Conservation (phyloP, 2,888 invertebrate genomes). For the Eupithecia insigniata region DNA sequence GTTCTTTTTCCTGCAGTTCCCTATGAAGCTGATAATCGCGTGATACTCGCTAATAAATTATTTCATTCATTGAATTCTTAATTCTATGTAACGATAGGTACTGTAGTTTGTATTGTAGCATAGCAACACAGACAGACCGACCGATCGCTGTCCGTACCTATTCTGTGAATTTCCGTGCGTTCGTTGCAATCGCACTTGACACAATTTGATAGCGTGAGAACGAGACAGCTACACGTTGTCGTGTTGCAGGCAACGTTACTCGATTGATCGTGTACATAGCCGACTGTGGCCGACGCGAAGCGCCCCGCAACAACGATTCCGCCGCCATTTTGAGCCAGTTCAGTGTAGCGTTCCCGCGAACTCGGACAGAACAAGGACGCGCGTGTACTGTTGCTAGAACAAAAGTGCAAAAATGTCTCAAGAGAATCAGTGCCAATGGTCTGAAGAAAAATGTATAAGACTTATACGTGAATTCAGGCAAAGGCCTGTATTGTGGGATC, state of each 20-base stretch:
- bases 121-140: background rate
- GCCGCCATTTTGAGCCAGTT: constrained; percentile 54
- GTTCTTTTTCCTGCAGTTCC: background rate
- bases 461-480: constrained; percentile 56
- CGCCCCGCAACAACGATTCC: background rate
- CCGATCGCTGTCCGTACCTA: background rate
- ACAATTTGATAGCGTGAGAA: constrained; percentile 17
- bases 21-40: too few relatives aligned
- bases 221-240: constrained; percentile 21
- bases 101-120: background rate
- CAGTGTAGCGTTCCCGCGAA: constrained; percentile 58
- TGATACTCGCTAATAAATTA: background rate
- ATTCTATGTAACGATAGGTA: background rate
- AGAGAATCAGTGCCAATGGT: constrained; percentile 46
- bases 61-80: background rate
- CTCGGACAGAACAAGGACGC: constrained; percentile 46
- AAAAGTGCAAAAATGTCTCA: constrained; percentile 46
- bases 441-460: constrained; percentile 53
- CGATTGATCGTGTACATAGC: constrained; percentile 13
- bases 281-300: constrained; percentile 3
- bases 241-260: constrained; percentile 31
- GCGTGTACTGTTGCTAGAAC: constrained; percentile 45
- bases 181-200: background rate
- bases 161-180: background rate
- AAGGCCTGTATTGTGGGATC: constrained; percentile 58